phyloP scores from a whole-genome alignment of 2,113 vertebrate species.

The Acinonyx jubatus region DNA sequence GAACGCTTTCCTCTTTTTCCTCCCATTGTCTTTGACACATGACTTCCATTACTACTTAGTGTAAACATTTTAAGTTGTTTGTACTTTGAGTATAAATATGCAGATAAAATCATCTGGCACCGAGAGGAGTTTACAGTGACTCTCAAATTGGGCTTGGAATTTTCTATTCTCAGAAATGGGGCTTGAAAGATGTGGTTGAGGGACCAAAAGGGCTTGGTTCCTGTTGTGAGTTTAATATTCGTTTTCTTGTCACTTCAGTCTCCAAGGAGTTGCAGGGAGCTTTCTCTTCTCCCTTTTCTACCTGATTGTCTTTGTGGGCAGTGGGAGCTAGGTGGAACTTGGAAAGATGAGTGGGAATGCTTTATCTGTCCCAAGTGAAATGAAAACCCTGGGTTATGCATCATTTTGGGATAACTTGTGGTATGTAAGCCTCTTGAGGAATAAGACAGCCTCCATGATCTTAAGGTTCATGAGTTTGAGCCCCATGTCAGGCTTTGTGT shows the following conservation, averaged over 20 bases:
- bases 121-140: conserved; percentile 34
- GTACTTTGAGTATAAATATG: conserved; percentile 65
- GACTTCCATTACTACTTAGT: conserved; percentile 70
- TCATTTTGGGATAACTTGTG: neutral
- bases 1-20: neutral
- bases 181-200: conserved; percentile 36
- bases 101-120: conserved; percentile 61
- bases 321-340: neutral
- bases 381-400: neutral
- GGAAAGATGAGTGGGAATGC: neutral
- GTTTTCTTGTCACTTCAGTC: neutral
- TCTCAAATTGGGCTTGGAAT: conserved; percentile 66
- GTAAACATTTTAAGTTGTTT: conserved; percentile 77
- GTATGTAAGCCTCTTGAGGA: neutral
- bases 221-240: neutral
- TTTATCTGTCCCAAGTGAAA: neutral
- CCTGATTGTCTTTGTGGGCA: neutral
- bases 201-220: neutral
- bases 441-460: neutral
- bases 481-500: too few relatives aligned
- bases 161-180: conserved; percentile 58
- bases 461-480: too few relatives aligned
- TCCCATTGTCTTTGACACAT: conserved; percentile 62
- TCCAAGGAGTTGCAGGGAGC: neutral
- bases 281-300: neutral